phyloP scores from a whole-genome alignment of 2,888 invertebrate genomes.

The Epinotia brunnichana region DNA sequence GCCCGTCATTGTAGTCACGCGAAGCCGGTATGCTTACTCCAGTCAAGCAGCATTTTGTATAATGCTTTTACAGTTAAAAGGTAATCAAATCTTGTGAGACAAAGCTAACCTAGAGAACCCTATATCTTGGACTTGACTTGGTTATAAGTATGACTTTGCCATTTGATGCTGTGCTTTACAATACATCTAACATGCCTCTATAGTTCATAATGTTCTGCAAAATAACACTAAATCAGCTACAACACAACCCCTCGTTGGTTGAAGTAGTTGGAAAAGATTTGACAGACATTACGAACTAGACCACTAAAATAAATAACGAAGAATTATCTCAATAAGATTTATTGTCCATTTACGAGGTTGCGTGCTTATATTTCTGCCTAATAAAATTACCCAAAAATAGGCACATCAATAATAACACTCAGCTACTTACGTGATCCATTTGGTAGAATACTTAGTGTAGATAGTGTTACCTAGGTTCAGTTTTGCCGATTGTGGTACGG shows the following conservation, averaged over 20 bases:
- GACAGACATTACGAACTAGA: neutral
- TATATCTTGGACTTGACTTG: too few relatives aligned
- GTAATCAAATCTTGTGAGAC: neutral
- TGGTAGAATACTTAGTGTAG: too few relatives aligned
- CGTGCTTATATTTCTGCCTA: neutral
- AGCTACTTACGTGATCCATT: neutral
- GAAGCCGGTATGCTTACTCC: conserved; percentile 8
- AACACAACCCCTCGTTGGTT: neutral
- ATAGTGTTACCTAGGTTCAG: too few relatives aligned
- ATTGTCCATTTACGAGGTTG: neutral
- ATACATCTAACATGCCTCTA: neutral
- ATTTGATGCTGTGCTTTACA: neutral
- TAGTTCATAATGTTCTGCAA: neutral
- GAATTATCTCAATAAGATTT: neutral
- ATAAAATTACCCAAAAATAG: neutral
- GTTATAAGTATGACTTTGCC: neutral
- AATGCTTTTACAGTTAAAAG: neutral
- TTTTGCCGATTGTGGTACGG: too few relatives aligned
- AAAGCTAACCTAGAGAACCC: neutral
- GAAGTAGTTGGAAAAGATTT: neutral
- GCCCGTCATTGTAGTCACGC: conserved; percentile 29
- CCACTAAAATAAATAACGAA: conserved; percentile 20
- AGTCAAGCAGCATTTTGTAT: neutral
- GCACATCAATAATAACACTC: neutral
- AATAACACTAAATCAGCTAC: neutral